Base-by-base conservation (phyloP, 2,888 invertebrate species). In the Caenorhabditis wallacei region DNA sequence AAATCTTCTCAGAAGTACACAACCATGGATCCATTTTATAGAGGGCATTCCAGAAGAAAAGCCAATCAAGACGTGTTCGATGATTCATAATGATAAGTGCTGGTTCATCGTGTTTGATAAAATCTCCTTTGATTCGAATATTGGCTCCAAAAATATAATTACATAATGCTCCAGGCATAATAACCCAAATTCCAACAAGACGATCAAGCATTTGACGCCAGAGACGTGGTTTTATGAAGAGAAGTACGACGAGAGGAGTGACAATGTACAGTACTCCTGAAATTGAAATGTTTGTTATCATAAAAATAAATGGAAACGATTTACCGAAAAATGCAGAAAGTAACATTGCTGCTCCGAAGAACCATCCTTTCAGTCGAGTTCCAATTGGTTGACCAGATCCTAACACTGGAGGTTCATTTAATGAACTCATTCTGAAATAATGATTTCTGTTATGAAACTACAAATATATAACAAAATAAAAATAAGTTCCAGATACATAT, bases 1-100 rank as follows among this genome's bases (percentile, higher is more conserved):
- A 95, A 90, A 96, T 96, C 92, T 96, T 96, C 68, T 95, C 92
- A 13, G 89, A 68, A 88, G 92, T 75, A 90, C 92, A 88, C 88
- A 93, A 93, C 93, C 94, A 93, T 89, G 92, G 91, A 26, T 92
- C 90, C 71, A 95, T 95, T 90, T 95, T 95, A 90, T 95, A 95
- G 90, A 96, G 94, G 5, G 95, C 95, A 70, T 95, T 95, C 96
- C 96, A 96, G 57, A 96, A 93, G 91, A 95, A 97, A 91, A 96
- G 95, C 96, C 96, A 97, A 92, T 97, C 96, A 16, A 96, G 94
- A 35, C 91, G 80, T 1, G 91, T 91, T 54, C 96, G 94, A 92
- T 97, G 97, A 92, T 97, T 97, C 95, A 96, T 95, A 43, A 97
- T 94, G 63, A 97, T 94, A 61, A 97, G 94, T 7, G 95, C 94